These are phyloP conservation scores for Rhegmatorhina hoffmannsi DNA, from an alignment of 2,113 vertebrate species.

Conservation along the genomic window DNA sequence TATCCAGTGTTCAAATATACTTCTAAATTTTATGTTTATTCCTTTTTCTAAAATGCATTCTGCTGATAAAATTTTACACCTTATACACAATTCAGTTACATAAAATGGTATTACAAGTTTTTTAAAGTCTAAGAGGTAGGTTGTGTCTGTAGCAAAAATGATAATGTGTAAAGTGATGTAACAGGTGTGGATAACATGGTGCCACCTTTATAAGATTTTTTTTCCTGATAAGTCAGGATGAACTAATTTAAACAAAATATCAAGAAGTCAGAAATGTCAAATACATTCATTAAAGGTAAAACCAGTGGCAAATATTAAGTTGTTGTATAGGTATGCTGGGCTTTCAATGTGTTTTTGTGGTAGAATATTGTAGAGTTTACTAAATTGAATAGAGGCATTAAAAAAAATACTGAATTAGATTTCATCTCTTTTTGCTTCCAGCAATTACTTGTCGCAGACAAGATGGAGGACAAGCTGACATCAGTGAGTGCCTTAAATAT, in stretches of 20 bases:
- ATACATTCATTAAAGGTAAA: not conserved
- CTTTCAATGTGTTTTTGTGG: not conserved
- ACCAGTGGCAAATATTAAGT: not conserved
- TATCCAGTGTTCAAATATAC: not conserved
- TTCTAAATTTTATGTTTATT: not conserved
- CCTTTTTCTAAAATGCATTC: not conserved
- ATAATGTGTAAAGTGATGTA: not conserved
- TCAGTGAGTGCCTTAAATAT: slow-evolving; percentile 86
- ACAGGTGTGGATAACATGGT: not conserved
- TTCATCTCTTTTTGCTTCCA: slow-evolving; percentile 66
- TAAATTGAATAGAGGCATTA: not conserved
- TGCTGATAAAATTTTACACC: not conserved
- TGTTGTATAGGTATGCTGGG: not conserved
- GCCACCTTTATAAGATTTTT: not conserved
- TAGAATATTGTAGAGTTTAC: not conserved
- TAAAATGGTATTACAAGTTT: not conserved
- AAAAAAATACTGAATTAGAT: not conserved
- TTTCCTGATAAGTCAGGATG: not conserved
- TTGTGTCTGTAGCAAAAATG: not conserved
- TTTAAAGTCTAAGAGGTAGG: not conserved
- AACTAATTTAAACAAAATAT: not conserved
- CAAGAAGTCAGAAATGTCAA: not conserved
- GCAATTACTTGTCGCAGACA: slow-evolving; percentile 95
- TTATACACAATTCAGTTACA: not conserved
- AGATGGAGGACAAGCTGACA: slow-evolving; percentile 87